Percentiles rank a stretch among this genome's conserved stretches.
phyloP scores from a whole-genome alignment of 92 coral and sea anemone species.

The Palythoa caribaeorum region DNA sequence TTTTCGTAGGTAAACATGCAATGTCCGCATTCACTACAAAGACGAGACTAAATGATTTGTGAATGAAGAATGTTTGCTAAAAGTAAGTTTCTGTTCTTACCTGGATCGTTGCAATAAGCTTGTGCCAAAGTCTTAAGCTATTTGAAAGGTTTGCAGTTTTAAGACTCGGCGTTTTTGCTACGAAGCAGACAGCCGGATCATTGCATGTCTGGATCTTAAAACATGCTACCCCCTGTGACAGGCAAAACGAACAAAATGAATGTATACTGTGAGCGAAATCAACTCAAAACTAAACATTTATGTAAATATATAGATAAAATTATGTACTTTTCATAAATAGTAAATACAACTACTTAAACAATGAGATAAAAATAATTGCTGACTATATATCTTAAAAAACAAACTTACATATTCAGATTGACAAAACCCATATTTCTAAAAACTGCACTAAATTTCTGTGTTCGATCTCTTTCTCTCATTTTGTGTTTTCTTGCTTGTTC shows the following conservation, averaged over 20 bases:
- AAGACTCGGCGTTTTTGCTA: constrained; percentile 30
- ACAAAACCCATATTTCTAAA: no score
- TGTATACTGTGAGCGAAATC: not conserved
- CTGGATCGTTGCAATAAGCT: constrained; percentile 23
- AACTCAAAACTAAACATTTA: not conserved
- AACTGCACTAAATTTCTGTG: no score
- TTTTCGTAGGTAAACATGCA: not conserved
- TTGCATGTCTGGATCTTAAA: constrained; percentile 38
- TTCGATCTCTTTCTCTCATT: no score
- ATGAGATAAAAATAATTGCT: no score
- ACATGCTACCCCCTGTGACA: constrained; percentile 30
- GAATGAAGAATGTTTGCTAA: not conserved
- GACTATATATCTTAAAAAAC: no score
- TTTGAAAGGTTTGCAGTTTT: constrained; percentile 6
- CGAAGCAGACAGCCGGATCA: constrained; percentile 22
- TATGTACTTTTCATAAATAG: no score
- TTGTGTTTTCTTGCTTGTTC: no score
- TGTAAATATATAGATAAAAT: not conserved
- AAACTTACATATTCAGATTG: no score
- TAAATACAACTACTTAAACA: no score
- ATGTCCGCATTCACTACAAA: not conserved
- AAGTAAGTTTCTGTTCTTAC: not conserved
- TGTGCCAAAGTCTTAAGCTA: constrained; percentile 19
- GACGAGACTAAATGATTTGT: not conserved
- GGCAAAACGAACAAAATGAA: not conserved